Conservation (phyloP, 2,888 invertebrate genomes). For the Parascotia fuliginaria region DNA sequence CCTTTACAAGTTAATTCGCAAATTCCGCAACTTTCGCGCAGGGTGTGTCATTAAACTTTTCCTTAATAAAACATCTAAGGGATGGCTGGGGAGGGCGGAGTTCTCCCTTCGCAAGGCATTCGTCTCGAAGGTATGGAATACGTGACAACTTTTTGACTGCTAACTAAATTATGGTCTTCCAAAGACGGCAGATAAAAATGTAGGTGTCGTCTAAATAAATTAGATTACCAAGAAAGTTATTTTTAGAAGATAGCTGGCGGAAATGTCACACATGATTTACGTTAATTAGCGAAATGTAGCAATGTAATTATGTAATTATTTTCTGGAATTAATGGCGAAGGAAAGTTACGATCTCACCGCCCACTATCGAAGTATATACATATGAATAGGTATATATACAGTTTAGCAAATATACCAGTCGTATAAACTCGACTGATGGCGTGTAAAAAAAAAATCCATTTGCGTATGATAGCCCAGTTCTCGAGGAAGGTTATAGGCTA, state of each 20-base stretch:
- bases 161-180: constrained; percentile 54
- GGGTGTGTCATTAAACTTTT: constrained; percentile 47
- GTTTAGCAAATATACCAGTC: too few relatives aligned
- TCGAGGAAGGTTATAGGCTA: too few relatives aligned
- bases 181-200: constrained; percentile 26
- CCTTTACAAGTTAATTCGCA: constrained; percentile 43
- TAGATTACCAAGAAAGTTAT: neutral
- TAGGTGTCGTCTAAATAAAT: neutral
- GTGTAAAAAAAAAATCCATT: too few relatives aligned
- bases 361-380: too few relatives aligned
- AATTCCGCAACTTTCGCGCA: constrained; percentile 42
- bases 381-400: too few relatives aligned
- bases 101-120: constrained; percentile 30
- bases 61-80: constrained; percentile 45
- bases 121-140: constrained; percentile 46
- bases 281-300: too few relatives aligned
- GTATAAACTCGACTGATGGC: too few relatives aligned
- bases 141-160: constrained; percentile 51
- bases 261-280: too few relatives aligned
- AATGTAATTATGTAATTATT: too few relatives aligned
- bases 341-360: too few relatives aligned
- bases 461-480: too few relatives aligned
- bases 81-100: constrained; percentile 3
- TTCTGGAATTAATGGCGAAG: too few relatives aligned
- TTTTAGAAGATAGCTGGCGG: neutral